phyloP scores from a whole-genome alignment of 2,888 invertebrate species.

The Brassicogethes aeneus region DNA sequence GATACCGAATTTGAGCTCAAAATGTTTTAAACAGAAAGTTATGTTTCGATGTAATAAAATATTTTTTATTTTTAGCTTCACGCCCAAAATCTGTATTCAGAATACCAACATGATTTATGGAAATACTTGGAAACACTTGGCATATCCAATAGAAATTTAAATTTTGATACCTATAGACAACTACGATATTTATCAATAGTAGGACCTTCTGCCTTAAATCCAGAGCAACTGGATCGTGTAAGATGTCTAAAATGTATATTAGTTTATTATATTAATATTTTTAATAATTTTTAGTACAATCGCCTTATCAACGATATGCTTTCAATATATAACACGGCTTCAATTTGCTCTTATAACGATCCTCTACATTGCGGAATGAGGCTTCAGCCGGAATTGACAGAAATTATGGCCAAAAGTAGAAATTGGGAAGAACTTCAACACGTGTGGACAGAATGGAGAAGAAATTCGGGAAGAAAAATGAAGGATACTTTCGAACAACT shows the following conservation, averaged over 20 bases:
- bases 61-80: slow-evolving; percentile 58
- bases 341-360: slow-evolving; percentile 76
- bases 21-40: too few species aligned
- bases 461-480: slow-evolving; percentile 72
- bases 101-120: slow-evolving; percentile 74
- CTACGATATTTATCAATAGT: slow-evolving; percentile 67
- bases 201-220: slow-evolving; percentile 74
- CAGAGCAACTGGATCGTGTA: slow-evolving; percentile 76
- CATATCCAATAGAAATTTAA: slow-evolving; percentile 51
- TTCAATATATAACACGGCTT: slow-evolving; percentile 76
- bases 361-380: slow-evolving; percentile 74
- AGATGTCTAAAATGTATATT: slow-evolving; percentile 28
- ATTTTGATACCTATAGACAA: slow-evolving; percentile 62
- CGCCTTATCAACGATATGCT: slow-evolving; percentile 82
- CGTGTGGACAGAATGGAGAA: slow-evolving; percentile 85
- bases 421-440: slow-evolving; percentile 85
- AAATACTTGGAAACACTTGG: slow-evolving; percentile 65
- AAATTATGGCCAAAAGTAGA: slow-evolving; percentile 69
- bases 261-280: slow-evolving; percentile 1
- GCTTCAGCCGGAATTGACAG: slow-evolving; percentile 67
- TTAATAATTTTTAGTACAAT: slow-evolving; percentile 59
- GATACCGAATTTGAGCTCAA: too few species aligned
- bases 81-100: slow-evolving; percentile 71
- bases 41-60: too few species aligned
- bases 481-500: slow-evolving; percentile 73